Evolutionary conservation across 2,888 invertebrate genomes (phyloP), one percentile per base, ranked within the genome.

Genomic region (Tryphoninae sp.): DNA sequence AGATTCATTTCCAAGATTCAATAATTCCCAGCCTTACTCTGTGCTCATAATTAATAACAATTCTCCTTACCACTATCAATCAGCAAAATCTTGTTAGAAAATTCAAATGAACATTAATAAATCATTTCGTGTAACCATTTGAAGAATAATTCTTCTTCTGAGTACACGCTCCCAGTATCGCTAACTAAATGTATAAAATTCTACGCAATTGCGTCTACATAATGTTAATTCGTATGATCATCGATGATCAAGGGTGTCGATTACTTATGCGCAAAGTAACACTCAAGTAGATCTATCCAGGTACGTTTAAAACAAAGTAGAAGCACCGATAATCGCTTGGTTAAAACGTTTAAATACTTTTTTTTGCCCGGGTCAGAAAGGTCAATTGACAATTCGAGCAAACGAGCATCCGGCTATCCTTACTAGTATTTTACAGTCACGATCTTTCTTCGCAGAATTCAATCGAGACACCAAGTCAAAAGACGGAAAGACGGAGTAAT

Each of bases 401-500:
- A 6, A 59, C 55, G 19, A 59, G 55, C 3, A 59, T 40, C 33
- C 58, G 69, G 33, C 58, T 22, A 58, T 55, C 26, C 53, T 69
- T 69, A 19, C 58, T 11, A 53, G 11, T 40, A 40, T 67, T 33
- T 26, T 3, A 13, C n/a, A 3, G 23, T 26, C 51, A 59, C 19
- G 33, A 9, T 26, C 26, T n/a, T 16, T 26, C 59, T 40, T 22
- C 13, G 59, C 19, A 9, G 22, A 26, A 69, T 71, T 69, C 71
- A 61, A 75, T 81, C 26, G 58, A 77, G 69, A 42, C 33, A 69
- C 26, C 61, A 22, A 55, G 55, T 73, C 23, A n/a, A 61, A 67
- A 59, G 61, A 26, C 45, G 33, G 40, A 33, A 55, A 40, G 58
- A 8, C 23, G 72, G 49, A 40, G 42, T 42, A 61, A 69, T 53